These are phyloP conservation scores for Aradus depressus DNA, from an alignment of 2,888 invertebrate species.

Conservation along the genomic window DNA sequence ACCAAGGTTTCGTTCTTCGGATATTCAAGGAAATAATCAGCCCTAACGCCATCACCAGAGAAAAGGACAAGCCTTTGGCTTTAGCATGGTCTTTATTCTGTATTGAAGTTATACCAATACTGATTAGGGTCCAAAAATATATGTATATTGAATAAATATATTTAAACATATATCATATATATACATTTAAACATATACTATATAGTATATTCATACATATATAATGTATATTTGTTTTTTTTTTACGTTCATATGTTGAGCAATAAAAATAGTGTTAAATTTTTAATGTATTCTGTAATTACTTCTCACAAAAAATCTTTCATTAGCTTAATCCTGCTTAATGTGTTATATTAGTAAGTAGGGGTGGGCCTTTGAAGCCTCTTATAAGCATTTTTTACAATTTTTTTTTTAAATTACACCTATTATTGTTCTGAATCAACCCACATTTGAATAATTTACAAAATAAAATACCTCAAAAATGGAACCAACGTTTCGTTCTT, in stretches of 20 bases:
- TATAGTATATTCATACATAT: no score
- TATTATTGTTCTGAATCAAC: slow-evolving; percentile 6
- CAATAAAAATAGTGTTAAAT: no score
- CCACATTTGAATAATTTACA: no score
- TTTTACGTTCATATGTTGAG: no score
- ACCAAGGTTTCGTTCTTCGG: slow-evolving; percentile 26
- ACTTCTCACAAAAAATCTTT: no score
- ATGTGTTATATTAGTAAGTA: not conserved
- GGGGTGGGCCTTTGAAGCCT: not conserved
- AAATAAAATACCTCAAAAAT: slow-evolving; percentile 44
- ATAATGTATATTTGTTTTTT: no score
- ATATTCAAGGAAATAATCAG: slow-evolving; percentile 64
- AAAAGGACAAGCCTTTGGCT: slow-evolving; percentile 76
- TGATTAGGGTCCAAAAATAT: slow-evolving; percentile 82
- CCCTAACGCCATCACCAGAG: slow-evolving; percentile 85
- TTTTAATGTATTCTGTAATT: no score
- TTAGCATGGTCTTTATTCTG: slow-evolving; percentile 38
- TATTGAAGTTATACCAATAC: slow-evolving; percentile 52
- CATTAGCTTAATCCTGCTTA: no score
- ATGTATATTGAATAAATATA: no score
- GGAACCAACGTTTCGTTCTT: slow-evolving; percentile 19
- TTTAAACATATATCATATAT: no score
- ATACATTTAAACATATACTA: no score
- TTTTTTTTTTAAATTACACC: not conserved
- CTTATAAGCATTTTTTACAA: not conserved